Evolutionary conservation across 2,113 vertebrate species (phyloP), one percentile per base, ranked within the genome.

Genomic region (Chamaea fasciata): DNA sequence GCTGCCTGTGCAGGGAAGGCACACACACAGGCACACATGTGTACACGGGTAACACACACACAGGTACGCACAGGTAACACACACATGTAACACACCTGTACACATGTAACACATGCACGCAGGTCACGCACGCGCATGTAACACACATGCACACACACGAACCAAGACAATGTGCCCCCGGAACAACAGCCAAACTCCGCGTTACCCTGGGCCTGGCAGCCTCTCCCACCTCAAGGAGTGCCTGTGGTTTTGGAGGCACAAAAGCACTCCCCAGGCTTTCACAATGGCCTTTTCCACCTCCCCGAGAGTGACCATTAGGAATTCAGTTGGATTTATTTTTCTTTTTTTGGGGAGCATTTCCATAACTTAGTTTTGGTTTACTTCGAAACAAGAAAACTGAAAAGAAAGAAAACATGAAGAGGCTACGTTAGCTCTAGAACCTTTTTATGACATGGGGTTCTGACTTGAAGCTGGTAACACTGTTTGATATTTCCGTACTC

Each of bases 1-100:
- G 14, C 95, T 94, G 95, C 86, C 96, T 28, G 71, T 39, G 49
- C 76, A 93, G 93, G 30, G 89, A 85, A 94, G 90, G 83, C 63
- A 64, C 83, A 37, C 33, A 11, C 33, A 47, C 6, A 9, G 8
- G 16, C 5, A 42, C 27, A 52, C 20, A 53, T 8, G 15, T 23
- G 47, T 49, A 27, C 49, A 27, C 49, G 27, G 49, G 49, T 15
- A 9, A 47, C 46, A 44, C 44, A 65, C 56, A 12, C n/a, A 59
- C 41, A 44, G 4, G 8, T 33, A 74, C 24, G 35, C 53, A 33
- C 13, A 15, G 16, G 16, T 67, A 46, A 52, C 28, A 71, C n/a
- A 31, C 7, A 42, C 10, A 65, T 7, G 42, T 35, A 52, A 20
- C 18, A 19, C 9, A 39, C 37, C 8, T 39, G 37, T 39, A 49